Base-by-base conservation (phyloP, 2,888 invertebrate species). In the Heliconius aoede region DNA sequence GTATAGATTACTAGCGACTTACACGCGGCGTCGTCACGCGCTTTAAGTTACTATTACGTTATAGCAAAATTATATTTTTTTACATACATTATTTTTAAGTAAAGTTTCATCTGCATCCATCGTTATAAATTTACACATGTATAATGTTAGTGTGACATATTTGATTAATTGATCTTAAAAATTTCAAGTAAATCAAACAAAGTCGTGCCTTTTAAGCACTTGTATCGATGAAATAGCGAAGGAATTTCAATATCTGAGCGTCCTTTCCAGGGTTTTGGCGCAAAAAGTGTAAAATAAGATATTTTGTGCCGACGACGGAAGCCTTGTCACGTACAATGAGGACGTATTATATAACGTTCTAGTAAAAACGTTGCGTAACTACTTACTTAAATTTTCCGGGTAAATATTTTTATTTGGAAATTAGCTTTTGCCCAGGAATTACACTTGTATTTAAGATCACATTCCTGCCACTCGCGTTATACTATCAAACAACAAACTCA, bases 201-300 rank as follows among this genome's bases (percentile, higher is more conserved):
- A 64, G 55, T 32, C 13, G n/a, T 26, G 40, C 36, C 62, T 64
- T 28, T 64, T 64, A 30, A 71, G 55, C 71, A 64, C 72, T 72
- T 58, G 46, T 77, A 77, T 80, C 73, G 64, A 71, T 73, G 61
- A 73, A 73, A 76, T 76, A 78, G 67, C 74, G 72, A 18, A 62
- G 69, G 78, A 77, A 77, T 78, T 81, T 74, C 73, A 60, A 79
- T 77, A 74, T 78, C 61, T 26, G 36, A n/a, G 21, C 32, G 73
- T 79, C 73, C 67, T 74, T 68, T 65, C 69, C 73, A 68, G 81
- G 80, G 81, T 84, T n/a, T 84, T 84, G 83, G 81, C 82, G 83
- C 81, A 86, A 87, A 86, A 87, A 83, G 83, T 83, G 83, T 83
- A 84, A 87, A 86, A 81, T 85, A 86, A 86, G 84, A 87, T 85